Evolutionary conservation across 1,140 invertebrate genomes (phyloP), one percentile per base, ranked within the genome.

Genomic region (Saxidomus purpurata): DNA sequence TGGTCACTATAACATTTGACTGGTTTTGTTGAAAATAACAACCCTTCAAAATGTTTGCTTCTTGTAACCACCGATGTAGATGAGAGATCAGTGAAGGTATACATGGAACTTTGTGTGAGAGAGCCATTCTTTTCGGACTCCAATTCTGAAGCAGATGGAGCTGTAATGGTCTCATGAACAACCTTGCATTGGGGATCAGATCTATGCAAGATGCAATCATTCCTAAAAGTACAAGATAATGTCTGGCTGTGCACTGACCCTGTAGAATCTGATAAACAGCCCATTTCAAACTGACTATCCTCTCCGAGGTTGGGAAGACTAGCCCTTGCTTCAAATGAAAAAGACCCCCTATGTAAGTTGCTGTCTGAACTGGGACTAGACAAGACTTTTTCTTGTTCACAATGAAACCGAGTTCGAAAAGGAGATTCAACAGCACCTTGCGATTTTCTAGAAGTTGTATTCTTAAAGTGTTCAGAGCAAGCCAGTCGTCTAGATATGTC

Each of bases 141-240:
- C 76, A 90, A 55, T 61, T 40, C 8, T 81, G 34, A 11, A 90
- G 49, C 17, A 86, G 59, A 82, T 90, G 43, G 9, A 90, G 67
- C 43, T 90, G 89, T 31, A 90, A 67, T 40, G 89, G 74, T 82
- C 83, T 80, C 83, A 90, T 82, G 40, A 74, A 76, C 40, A 87
- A 63, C 28, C 89, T 38, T 8, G 83, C 61, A 74, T 89, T 89
- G 69, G 77, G 87, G 2, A 89, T 82, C 19, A 82, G n/a, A 67
- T 89, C 77, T 13, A 89, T 1, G 40, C 77, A 81, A 19, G 77
- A 81, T 0, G 87, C 77, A 28, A 89, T 82, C 69, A 69, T 52
- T 31, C 87, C 79, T 59, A 89, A 52, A 49, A 89, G 55, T 0
- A 49, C 15, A 28, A 89, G 19, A 28, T 71, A 89, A 25, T 52